Base-by-base conservation (phyloP, 2,113 vertebrate genomes). In the Alaudala cheleensis region DNA sequence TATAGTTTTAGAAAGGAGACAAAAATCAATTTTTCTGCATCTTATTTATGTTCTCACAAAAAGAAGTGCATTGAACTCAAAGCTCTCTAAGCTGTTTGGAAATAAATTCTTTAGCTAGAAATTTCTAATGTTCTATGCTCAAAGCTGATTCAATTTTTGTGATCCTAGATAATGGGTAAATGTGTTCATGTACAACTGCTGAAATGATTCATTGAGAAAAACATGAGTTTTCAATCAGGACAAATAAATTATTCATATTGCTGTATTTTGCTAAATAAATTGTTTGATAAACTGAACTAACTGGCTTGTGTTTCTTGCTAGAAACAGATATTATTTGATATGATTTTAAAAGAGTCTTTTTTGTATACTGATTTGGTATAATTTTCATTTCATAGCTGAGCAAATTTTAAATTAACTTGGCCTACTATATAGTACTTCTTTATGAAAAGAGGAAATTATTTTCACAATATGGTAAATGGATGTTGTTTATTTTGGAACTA, bases 131-230 rank as follows among this genome's bases (percentile, higher is more conserved):
- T 23, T 45, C 23, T 77, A 4, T 67, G n/a, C 40, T 95, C 50
- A 92, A 96, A 97, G 69, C 44, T 76, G 84, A 25, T 95, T 94
- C 64, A 42, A 34, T 88, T 96, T 91, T 78, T 86, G 28, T 95
- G 49, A 93, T 91, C 57, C 65, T 39, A 79, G 47, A 65, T 81
- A 70, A 14, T 73, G 50, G 28, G 34, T 81, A 86, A 94, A 91
- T 85, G 3, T 91, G 71, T 91, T 58, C 58, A 47, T 24, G 19
- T 92, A 83, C 16, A 88, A 90, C 47, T 49, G 67, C 49, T 85
- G 31, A 90, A 92, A 51, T 95, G 96, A 91, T 97, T 85, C 8
- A 58, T 92, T 96, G 58, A 90, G 37, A 58, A 95, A 95, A 91
- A 44, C 88, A 76, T 82, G 58, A 94, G 12, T 81, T 76, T 94